Evolutionary conservation across 2,797 vertebrate species (phyloP).

Genomic region (Acanthis flammea): DNA sequence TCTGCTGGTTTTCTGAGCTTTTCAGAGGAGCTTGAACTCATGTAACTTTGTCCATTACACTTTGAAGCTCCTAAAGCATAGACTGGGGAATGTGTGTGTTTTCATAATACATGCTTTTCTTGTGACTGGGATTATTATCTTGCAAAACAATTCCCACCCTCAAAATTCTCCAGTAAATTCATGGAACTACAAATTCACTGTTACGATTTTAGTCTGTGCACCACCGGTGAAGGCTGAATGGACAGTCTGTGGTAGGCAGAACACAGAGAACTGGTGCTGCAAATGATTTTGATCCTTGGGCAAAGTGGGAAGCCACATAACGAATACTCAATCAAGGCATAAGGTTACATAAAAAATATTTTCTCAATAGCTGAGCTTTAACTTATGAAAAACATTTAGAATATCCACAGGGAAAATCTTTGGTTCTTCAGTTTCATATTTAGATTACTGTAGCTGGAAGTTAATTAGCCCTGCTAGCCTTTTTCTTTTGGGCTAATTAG

Average conservation of each 20-base stretch:
- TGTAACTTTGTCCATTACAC: neutral
- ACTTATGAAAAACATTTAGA: neutral
- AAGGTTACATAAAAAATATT: slow-evolving; percentile 20
- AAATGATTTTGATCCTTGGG: neutral
- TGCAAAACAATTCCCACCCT: neutral
- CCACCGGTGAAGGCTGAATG: neutral
- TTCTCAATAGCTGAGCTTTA: slow-evolving; percentile 27
- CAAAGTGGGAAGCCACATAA: neutral
- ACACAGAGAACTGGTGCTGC: neutral
- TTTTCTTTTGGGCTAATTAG: slow-evolving; percentile 74
- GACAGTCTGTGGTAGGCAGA: neutral
- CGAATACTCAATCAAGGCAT: neutral
- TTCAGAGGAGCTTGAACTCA: neutral
- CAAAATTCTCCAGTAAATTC: neutral
- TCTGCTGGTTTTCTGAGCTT: neutral
- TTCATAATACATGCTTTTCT: neutral
- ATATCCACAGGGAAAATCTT: slow-evolving; percentile 48
- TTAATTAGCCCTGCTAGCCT: slow-evolving; percentile 72
- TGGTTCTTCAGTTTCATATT: slow-evolving; percentile 41
- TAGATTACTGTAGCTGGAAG: slow-evolving; percentile 60
- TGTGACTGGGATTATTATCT: neutral
- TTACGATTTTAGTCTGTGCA: neutral
- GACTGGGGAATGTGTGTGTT: neutral
- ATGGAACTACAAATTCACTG: neutral
- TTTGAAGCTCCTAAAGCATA: neutral